Base-by-base conservation (phyloP, 2,888 invertebrate species). In the Noctua janthe region DNA sequence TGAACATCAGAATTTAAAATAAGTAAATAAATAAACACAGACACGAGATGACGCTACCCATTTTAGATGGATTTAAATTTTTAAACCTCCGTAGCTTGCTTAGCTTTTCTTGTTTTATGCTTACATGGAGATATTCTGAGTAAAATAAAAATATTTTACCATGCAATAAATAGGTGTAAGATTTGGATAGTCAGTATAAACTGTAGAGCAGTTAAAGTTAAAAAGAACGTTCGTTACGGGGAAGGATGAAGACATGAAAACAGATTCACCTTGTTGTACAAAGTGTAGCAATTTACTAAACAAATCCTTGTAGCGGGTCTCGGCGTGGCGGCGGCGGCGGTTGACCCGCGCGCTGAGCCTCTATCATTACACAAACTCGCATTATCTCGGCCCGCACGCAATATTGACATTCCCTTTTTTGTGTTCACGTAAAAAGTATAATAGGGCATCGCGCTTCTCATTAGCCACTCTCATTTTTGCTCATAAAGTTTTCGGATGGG, bases 401-500 rank as follows among this genome's bases (percentile, higher is more conserved):
- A 94, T 93, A 94, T 92, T 93, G 92, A 92, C 92, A 94, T 94
- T 93, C 88, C 88, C 88, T 90, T 93, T 92, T 89, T 92, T 93
- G 91, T 91, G 84, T 81, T 89, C 88, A 87, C 88, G 82, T 89
- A 87, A 89, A 90, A 91, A 92, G 86, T 90, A 91, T 92, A 91
- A 92, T 92, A 92, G 90, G 87, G 89, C 90, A 90, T 91, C 87
- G 80, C 83, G 88, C 88, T 89, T 89, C 91, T 92, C 93, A 93
- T 94, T 93, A 94, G 88, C 89, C 84, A 67, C 84, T 87, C 89
- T 80, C 90, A 89, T 92, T 93, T 92, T 92, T 91, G 89, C 88
- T 91, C 90, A 85, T 92, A 92, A 91, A 91, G 81, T 87, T 90
- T 78, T 89, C 80, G 81, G 87, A 89, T 90, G 78, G 79, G 81